A percentile compares a stretch with the other conserved stretches of the same genome.
Evolutionary conservation across 35 echinoderm and acorn worm species (phyloP).

Genomic region (Heliocidaris erythrogramma): DNA sequence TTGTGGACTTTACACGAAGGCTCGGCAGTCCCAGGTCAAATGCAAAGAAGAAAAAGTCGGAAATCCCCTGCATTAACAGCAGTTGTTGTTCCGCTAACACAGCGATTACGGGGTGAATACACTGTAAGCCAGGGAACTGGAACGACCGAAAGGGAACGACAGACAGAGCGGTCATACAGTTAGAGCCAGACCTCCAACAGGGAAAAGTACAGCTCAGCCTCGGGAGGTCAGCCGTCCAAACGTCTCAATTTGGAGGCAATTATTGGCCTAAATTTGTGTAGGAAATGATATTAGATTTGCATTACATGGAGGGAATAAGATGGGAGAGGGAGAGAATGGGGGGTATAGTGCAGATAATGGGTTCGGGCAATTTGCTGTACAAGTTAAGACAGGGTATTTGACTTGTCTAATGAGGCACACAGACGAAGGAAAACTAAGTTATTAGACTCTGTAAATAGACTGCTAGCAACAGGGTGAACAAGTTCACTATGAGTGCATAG

Average conservation of each 20-base stretch:
- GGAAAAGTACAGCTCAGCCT: slow-evolving; percentile 19
- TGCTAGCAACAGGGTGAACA: neutral
- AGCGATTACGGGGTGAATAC: neutral
- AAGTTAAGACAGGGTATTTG: neutral
- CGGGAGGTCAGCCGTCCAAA: neutral
- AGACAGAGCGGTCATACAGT: neutral
- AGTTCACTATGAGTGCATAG: neutral
- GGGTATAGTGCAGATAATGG: slow-evolving; percentile 1
- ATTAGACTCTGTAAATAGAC: neutral
- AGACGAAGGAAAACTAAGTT: neutral
- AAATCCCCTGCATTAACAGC: slow-evolving; percentile 1
- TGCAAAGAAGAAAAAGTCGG: neutral
- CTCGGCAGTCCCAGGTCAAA: neutral
- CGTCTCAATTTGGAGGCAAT: slow-evolving; percentile 34
- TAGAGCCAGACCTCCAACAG: neutral
- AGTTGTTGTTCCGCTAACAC: slow-evolving; percentile 1
- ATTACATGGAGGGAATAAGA: neutral
- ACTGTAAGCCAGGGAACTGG: neutral
- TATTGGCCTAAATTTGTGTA: slow-evolving; percentile 20
- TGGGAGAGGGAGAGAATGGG: neutral
- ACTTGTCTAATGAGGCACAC: neutral
- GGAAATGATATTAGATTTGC: slow-evolving; percentile 40
- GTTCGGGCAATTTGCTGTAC: slow-evolving; percentile 11
- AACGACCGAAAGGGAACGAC: neutral
- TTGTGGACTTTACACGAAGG: neutral